These are phyloP conservation scores for Drosophila subquinaria DNA, from an alignment of 2,888 invertebrate species.

Conservation along the genomic window DNA sequence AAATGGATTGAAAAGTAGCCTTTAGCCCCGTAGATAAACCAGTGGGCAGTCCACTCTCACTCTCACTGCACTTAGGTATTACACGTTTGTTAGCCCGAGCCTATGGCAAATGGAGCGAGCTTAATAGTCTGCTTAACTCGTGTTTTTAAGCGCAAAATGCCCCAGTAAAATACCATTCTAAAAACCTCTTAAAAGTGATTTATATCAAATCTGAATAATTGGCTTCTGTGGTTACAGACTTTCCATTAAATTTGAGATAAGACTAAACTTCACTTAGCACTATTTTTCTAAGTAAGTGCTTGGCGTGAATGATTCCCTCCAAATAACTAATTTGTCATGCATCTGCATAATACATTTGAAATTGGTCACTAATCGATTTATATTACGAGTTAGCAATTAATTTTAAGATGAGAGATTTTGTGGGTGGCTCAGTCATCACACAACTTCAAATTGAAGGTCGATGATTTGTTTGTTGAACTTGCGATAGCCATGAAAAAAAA, in stretches of 20 bases:
- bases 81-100: slow-evolving; percentile 2
- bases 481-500: slow-evolving; percentile 8
- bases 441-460: slow-evolving; percentile 30
- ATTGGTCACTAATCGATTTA: slow-evolving; percentile 4
- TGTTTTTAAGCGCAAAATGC: slow-evolving; percentile 12
- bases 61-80: slow-evolving; percentile 7
- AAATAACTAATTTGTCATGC: slow-evolving; percentile 6
- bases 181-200: slow-evolving; percentile 25
- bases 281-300: not conserved
- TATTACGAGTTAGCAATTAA: slow-evolving; percentile 9
- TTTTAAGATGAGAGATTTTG: slow-evolving; percentile 19
- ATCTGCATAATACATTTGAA: not conserved
- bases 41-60: slow-evolving; percentile 20
- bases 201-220: slow-evolving; percentile 29
- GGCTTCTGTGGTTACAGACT: slow-evolving; percentile 24
- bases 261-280: not conserved
- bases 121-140: slow-evolving; percentile 7
- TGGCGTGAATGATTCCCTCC: slow-evolving; percentile 5
- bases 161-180: slow-evolving; percentile 21
- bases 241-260: not conserved
- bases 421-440: slow-evolving; percentile 40
- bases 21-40: not conserved
- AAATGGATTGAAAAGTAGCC: slow-evolving; percentile 19
- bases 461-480: slow-evolving; percentile 9
- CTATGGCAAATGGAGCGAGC: slow-evolving; percentile 9